Base-by-base conservation (phyloP, 2,113 vertebrate species). In the Symphodus melops region DNA sequence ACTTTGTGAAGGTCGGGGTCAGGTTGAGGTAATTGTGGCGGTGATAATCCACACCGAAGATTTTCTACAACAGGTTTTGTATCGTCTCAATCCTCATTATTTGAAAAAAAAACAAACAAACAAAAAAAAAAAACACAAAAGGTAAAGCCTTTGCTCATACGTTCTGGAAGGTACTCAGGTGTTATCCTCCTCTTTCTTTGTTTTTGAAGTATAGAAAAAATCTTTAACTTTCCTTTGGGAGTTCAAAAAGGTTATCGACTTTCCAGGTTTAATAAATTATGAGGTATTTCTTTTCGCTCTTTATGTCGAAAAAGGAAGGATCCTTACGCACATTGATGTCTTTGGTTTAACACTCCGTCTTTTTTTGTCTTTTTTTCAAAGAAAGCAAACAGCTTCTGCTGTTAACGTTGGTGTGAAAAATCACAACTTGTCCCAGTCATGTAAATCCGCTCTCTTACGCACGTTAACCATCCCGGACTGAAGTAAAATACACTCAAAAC, bases 1-100 rank as follows among this genome's bases (percentile, higher is more conserved):
- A 95, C 94, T 94, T 92, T 83, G 82, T 93, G 89, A 94, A 94
- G 93, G 93, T 93, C 87, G 93, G 91, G 88, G 90, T 93, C 89
- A 91, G 76, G 72, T 69, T 88, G 91, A 94, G 92, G 91, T 89
- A 92, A 91, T 77, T 80, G 87, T 86, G 81, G 89, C 69, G 87
- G 77, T 85, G 90, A 89, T 93, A 93, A 93, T 94, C 93, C 92
- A 94, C 88, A 90, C 74, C 71, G 64, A 75, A 89, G 59, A 82
- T 77, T 67, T 86, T 88, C 57, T 77, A 44, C 46, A 73, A 75
- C 76, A 79, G 66, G 14, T 75, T 84, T 82, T 88, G 90, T 79
- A 90, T 81, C 68, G 65, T 78, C 83, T 86, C 85, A 74, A 74
- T 86, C 91, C 81, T 90, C 89, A 89, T 89, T 71, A 69, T 93